Evolutionary conservation across 2,888 invertebrate genomes (phyloP).

Genomic region (Bhutanitis thaidina): DNA sequence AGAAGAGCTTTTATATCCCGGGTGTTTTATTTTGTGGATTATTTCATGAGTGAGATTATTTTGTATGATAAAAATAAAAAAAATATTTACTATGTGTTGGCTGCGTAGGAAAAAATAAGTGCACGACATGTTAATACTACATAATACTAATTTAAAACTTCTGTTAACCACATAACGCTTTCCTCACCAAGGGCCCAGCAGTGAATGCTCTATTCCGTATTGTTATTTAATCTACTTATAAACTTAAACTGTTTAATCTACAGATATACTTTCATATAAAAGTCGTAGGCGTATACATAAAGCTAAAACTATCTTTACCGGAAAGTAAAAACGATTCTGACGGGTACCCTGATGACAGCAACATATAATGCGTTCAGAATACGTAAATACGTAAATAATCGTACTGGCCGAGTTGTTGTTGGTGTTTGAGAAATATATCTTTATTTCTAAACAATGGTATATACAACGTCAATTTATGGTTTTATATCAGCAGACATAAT

Average conservation of each 20-base stretch:
- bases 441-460: conserved; percentile 18
- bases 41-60: no score
- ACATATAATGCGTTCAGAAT: conserved; percentile 15
- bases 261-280: background rate
- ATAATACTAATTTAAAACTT: no score
- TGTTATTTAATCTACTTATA: background rate
- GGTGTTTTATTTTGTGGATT: no score
- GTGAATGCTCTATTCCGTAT: background rate
- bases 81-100: no score
- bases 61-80: no score
- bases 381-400: conserved; percentile 5
- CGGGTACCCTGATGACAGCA: conserved; percentile 20
- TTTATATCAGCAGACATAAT: conserved; percentile 10
- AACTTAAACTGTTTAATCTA: background rate
- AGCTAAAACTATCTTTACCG: conserved; percentile 9
- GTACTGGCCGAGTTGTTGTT: conserved; percentile 20
- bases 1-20: no score
- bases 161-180: background rate
- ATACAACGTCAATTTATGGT: conserved; percentile 13
- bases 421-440: conserved; percentile 20
- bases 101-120: no score
- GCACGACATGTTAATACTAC: no score
- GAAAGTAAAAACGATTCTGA: conserved; percentile 5
- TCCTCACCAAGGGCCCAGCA: background rate
- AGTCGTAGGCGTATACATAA: conserved; percentile 1